Base-by-base conservation (phyloP, 1,140 invertebrate species). In the Odontomachus brunneus region DNA sequence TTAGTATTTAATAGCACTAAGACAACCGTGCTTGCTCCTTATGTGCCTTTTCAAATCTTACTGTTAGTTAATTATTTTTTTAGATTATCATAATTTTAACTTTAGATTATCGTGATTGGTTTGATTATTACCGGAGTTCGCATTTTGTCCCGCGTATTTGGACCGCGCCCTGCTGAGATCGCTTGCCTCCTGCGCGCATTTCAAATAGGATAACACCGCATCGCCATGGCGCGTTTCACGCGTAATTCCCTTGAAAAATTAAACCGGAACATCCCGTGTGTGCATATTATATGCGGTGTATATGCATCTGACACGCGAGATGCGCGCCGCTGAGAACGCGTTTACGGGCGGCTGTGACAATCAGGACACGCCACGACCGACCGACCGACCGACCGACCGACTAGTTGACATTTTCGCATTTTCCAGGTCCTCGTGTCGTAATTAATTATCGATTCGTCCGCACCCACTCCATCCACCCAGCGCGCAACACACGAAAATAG, bases 201-300 rank as follows among this genome's bases (percentile, higher is more conserved):
- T 80, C 75, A 80, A 71, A 80, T 57, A 17, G 51, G 53, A 80
- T 80, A 80, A 80, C 65, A 15, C 33, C 51, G 14, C 49, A 19
- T 66, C 48, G 75, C 51, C 33, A 33, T 69, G 63, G 65, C 33
- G 65, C 63, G 51, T 69, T 78, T 78, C 75, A 57, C 63, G 75
- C 75, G 65, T 80, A 71, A 80, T 80, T 80, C 75, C 75, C 65
- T 12, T 80, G 65, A 80, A 80, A 80, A 80, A 65, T 80, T 80
- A 80, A 80, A 80, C 65, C 75, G 51, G 75, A 24, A 80, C 65
- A 48, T 71, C 24, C 62, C 12, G 65, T 48, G 75, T 59, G 65
- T 12, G 75, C 75, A 57, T 80, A 80, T 80, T 69, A 80, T 71
- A 80, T 71, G 65, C 75, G 29, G 65, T 3, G 33, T 48, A 48